Base-by-base conservation (phyloP, 2,888 invertebrate species). In the Ferrisia virgata region DNA sequence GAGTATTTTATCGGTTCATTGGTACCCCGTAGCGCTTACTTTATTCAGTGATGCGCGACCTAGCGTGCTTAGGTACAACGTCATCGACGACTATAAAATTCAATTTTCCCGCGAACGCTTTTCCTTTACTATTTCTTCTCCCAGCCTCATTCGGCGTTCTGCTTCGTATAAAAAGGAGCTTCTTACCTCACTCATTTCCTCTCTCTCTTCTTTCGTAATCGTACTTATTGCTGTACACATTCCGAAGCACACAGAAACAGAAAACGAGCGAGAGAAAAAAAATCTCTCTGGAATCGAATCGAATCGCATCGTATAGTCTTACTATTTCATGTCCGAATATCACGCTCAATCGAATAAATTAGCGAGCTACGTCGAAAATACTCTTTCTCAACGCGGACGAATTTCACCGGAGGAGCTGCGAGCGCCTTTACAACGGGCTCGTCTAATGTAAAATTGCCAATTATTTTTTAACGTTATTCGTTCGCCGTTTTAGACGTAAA, bases 281-380 rank as follows among this genome's bases (percentile, higher is more conserved):
- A 47, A 47, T 47, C 47, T 47, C 18, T 2, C 47, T 18, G 47
- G 47, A 47, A 18, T 47, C 4, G 47, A n/a, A n/a, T n/a, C n/a
- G n/a, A n/a, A n/a, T n/a, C n/a, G n/a, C n/a, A n/a, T n/a, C n/a
- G n/a, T n/a, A n/a, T n/a, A n/a, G n/a, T n/a, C n/a, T n/a, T 25
- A 64, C 4, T 28, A 64, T 28, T 64, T 64, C 64, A 64, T 18
- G 47, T 47, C 47, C 47, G 13, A 64, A 64, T 64, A 64, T 64
- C 64, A 64, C 31, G 64, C 64, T 64, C 64, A 64, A 64, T 64
- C 64, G 64, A 64, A 64, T 64, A 64, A 64, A 64, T 64, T 64
- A 64, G 31, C 47, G 28, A 3, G 13, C 40, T 13, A 40, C 13
- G 8, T 40, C 13, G 40, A 6, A 40, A n/a, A n/a, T 36, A 13